Percentiles rank a stretch among this genome's conserved stretches.
These are phyloP conservation scores for Stratiomys singularior DNA, from an alignment of 2,888 invertebrate genomes.

Conservation along the genomic window DNA sequence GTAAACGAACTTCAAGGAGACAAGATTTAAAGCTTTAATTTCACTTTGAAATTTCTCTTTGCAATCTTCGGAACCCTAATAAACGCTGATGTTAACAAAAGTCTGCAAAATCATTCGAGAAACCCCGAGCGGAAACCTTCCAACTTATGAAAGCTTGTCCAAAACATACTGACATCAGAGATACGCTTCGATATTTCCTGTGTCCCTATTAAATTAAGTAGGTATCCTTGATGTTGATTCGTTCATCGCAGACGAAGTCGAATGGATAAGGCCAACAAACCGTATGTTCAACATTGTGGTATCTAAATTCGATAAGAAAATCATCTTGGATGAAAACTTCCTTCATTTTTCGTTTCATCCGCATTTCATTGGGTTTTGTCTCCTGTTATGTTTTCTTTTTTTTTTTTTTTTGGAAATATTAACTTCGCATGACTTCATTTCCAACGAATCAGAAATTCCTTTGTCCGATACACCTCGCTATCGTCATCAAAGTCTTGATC, in stretches of 20 bases:
- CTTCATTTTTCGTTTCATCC: not conserved
- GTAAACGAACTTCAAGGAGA: too few relatives aligned
- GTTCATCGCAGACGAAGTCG: not conserved
- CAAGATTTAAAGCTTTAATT: too few relatives aligned
- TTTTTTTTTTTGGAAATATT: constrained; percentile 20
- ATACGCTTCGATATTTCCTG: not conserved
- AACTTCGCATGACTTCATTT: constrained; percentile 44
- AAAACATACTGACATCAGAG: not conserved
- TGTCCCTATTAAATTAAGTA: constrained; percentile 24
- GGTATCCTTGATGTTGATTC: constrained; percentile 1
- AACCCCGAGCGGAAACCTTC: not conserved
- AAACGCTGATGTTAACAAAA: not conserved
- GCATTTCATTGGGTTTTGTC: constrained; percentile 5
- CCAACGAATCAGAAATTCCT: constrained; percentile 43
- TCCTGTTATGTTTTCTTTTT: constrained; percentile 5
- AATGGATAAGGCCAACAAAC: not conserved
- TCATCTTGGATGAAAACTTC: not conserved
- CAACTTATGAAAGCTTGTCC: not conserved
- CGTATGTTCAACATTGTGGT: constrained; percentile 1
- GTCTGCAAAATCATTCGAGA: not conserved
- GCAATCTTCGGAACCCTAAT: not conserved
- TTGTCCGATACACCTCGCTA: constrained; percentile 7
- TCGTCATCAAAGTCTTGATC: constrained; percentile 5
- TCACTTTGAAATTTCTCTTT: not conserved
- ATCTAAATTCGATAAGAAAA: constrained; percentile 16